Conservation (phyloP, 1,140 invertebrate species). For the Batillaria attramentaria region DNA sequence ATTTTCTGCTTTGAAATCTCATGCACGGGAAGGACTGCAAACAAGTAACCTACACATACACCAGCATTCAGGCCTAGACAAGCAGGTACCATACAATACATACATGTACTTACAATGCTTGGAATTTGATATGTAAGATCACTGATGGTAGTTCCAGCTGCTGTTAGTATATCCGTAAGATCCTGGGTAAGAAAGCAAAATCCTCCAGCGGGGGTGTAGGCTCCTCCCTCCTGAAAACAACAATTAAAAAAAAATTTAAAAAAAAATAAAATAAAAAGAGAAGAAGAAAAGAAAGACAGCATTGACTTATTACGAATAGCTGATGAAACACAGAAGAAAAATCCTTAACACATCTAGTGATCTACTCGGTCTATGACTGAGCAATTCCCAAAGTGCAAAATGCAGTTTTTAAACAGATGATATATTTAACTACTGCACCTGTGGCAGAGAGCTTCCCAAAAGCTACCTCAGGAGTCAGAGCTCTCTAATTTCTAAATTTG, state of each 20-base stretch:
- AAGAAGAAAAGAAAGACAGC: background rate
- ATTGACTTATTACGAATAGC: background rate
- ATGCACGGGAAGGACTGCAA: background rate
- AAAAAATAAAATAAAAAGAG: background rate
- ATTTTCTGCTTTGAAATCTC: background rate
- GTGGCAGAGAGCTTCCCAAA: background rate
- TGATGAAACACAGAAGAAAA: background rate
- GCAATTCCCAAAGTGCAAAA: background rate
- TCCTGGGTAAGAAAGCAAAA: constrained; percentile 47
- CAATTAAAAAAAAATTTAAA: background rate
- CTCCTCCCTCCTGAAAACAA: background rate
- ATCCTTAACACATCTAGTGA: background rate
- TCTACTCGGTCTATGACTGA: background rate
- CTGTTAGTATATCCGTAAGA: constrained; percentile 13
- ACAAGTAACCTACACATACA: too few relatives aligned
- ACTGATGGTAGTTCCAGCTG: too few relatives aligned
- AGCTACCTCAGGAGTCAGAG: background rate
- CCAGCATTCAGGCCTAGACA: too few relatives aligned
- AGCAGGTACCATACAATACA: too few relatives aligned
- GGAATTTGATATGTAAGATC: constrained; percentile 43
- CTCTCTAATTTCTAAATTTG: background rate
- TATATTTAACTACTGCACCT: too few relatives aligned
- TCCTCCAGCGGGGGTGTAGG: constrained; percentile 54
- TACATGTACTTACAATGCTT: constrained; percentile 42
- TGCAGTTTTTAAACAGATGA: too few relatives aligned